Base-by-base conservation (phyloP, 2,888 invertebrate genomes). In the Podotricha telesiphe region DNA sequence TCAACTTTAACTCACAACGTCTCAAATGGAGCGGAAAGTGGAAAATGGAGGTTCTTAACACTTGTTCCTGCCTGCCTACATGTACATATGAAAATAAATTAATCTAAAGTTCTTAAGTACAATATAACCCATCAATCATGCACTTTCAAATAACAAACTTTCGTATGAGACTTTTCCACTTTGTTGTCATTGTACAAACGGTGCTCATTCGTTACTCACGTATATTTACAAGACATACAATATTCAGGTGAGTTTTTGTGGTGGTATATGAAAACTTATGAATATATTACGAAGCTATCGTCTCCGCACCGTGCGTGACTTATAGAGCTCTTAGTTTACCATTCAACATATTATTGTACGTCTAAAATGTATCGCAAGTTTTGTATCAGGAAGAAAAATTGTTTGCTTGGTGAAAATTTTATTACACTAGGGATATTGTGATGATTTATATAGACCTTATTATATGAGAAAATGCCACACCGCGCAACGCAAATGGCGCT, bases 301-400 rank as follows among this genome's bases (percentile, higher is more conserved):
- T 68, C 42, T 50, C 53, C 19, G 40, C 50, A n/a, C 61, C 1
- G 58, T 64, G 69, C 59, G 71, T 64, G 71, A 69, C 71, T 59
- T 69, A 67, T 22, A 48, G 19, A 59, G 8, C 59, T 65, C 61
- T 71, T 65, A 63, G 67, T 69, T 67, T 55, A 15, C 20, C 42
- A 69, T 69, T 67, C 53, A 59, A 69, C 64, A 65, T 68, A 47
- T 58, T 63, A 45, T 50, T 64, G 45, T 51, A 47, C n/a, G 59
- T 13, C 17, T 65, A 51, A 64, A 71, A 68, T 48, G n/a, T 42
- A 68, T 37, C 3, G 28, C 51, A 59, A 55, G 56, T 48, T 66
- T 59, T 66, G 53, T 47, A 63, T 17, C 34, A 15, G 47, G n/a
- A 66, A 64, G 58, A 47, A 55, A 45, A 61, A 56, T 56, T 69